phyloP scores from a whole-genome alignment of 1,140 invertebrate species.

The Lethrus apterus region DNA sequence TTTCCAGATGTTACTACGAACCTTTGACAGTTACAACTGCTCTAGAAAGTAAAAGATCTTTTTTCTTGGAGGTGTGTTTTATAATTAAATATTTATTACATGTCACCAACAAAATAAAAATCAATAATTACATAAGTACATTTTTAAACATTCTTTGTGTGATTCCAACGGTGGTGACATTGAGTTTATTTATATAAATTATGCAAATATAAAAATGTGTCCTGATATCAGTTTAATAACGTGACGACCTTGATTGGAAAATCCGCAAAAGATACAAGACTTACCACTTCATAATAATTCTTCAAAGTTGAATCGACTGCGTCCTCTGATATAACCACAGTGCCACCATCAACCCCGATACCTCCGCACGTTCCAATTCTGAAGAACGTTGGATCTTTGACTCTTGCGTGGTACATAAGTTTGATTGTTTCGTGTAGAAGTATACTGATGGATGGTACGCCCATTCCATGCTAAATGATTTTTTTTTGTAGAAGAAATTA shows the following conservation, averaged over 20 bases:
- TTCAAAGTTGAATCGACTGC: constrained; percentile 60
- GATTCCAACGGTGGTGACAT: neutral
- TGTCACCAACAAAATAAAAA: too few relatives aligned
- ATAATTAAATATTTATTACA: too few relatives aligned
- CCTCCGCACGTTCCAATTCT: constrained; percentile 78
- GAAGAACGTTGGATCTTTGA: constrained; percentile 67
- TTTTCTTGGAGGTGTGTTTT: too few relatives aligned
- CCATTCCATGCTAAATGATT: constrained; percentile 70
- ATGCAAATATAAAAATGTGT: too few relatives aligned
- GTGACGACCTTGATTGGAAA: constrained; percentile 1
- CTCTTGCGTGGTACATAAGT: constrained; percentile 65
- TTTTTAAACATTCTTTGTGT: neutral
- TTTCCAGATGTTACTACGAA: too few relatives aligned
- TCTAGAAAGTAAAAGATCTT: too few relatives aligned
- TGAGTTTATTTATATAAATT: neutral
- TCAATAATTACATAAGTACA: neutral
- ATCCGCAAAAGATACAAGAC: constrained; percentile 20
- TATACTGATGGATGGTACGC: constrained; percentile 70
- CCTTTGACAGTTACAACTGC: too few relatives aligned
- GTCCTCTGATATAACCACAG: constrained; percentile 64
- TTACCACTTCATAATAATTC: constrained; percentile 57
- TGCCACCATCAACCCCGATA: constrained; percentile 63
- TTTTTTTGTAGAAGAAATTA: constrained; percentile 1
- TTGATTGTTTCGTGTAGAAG: constrained; percentile 78
- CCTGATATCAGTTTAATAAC: too few relatives aligned